Evolutionary conservation across 1,140 invertebrate genomes (phyloP).

Genomic region (Zaprionus gabonicus): DNA sequence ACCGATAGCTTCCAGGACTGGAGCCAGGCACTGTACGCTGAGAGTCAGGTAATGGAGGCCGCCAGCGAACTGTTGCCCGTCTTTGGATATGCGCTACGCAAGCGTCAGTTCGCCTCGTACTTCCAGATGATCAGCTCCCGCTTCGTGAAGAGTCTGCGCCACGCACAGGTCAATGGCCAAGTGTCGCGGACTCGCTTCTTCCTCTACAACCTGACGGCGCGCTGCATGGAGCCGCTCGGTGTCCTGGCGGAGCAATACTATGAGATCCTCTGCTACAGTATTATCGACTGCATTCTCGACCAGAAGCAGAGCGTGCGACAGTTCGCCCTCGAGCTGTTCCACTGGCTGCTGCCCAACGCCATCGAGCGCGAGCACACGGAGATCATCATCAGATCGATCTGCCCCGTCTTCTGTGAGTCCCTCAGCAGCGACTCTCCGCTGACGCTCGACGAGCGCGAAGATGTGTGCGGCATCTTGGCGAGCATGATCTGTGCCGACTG

Average conservation of each 20-base stretch:
- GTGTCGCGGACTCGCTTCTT: slow-evolving; percentile 10
- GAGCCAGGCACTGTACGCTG: slow-evolving; percentile 26
- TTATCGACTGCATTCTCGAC: slow-evolving; percentile 20
- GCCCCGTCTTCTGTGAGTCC: neutral
- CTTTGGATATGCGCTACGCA: slow-evolving; percentile 17
- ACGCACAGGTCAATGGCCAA: neutral
- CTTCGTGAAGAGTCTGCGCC: slow-evolving; percentile 13
- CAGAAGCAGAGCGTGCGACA: neutral
- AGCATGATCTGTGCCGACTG: slow-evolving; percentile 9
- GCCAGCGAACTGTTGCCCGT: slow-evolving; percentile 15
- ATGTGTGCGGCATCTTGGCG: neutral
- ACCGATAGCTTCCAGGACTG: slow-evolving; percentile 14
- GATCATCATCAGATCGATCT: neutral
- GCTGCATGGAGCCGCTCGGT: slow-evolving; percentile 28
- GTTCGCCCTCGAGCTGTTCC: slow-evolving; percentile 1
- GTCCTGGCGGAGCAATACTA: slow-evolving; percentile 26
- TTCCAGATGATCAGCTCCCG: slow-evolving; percentile 15
- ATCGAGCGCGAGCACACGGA: neutral
- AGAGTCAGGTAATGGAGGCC: slow-evolving; percentile 28
- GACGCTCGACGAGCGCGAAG: slow-evolving; percentile 11
- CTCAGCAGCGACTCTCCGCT: neutral
- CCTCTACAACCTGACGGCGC: slow-evolving; percentile 13
- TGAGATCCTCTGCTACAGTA: slow-evolving; percentile 24
- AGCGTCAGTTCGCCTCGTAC: slow-evolving; percentile 17
- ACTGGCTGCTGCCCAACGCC: slow-evolving; percentile 3